Percentiles rank a stretch among this genome's conserved stretches.
These are phyloP conservation scores for Bos taurus DNA, from an alignment of 2,113 vertebrate species.

Conservation along the genomic window ARS-UCD2.0 NC_037330.1:26913001-26913500, in stretches of 20 bases:
- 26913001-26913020: neutral
- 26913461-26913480: neutral
- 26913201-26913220: neutral
- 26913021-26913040: neutral
- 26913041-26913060: neutral
- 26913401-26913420: neutral
- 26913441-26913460: neutral
- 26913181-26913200: neutral
- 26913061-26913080: too few species aligned
- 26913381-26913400: neutral
- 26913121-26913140: fast-evolving
- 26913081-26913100: neutral
- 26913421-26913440: neutral
- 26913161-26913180: neutral
- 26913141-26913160: neutral
- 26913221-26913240: neutral
- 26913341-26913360: neutral
- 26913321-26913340: neutral
- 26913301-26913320: too few species aligned
- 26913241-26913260: neutral
- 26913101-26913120: too few species aligned
- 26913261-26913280: neutral
- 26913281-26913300: neutral
- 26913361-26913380: neutral
- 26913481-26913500: neutral